These are phyloP conservation scores for Diabrotica undecimpunctata DNA, from an alignment of 1,140 invertebrate species.

Conservation along the genomic window DNA sequence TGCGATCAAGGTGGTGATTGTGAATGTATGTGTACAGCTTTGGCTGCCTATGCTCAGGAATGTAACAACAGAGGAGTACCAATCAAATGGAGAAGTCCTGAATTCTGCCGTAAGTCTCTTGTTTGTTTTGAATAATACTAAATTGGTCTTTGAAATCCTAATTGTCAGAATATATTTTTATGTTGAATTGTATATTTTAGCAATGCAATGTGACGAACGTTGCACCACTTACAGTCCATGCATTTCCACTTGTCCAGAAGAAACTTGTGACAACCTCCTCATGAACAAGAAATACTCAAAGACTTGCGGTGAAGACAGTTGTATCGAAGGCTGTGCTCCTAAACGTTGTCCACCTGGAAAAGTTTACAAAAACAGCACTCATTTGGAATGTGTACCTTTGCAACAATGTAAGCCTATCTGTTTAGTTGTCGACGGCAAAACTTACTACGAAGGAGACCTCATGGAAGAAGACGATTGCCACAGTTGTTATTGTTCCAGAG, in stretches of 20 bases:
- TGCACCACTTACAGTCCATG: constrained; percentile 78
- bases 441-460: constrained; percentile 73
- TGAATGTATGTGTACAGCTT: constrained; percentile 82
- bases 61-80: constrained; percentile 69
- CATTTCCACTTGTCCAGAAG: constrained; percentile 72
- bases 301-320: constrained; percentile 68
- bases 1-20: constrained; percentile 88
- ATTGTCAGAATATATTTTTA: no score
- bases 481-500: constrained; percentile 69
- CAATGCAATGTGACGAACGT: constrained; percentile 80
- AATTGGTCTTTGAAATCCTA: no score
- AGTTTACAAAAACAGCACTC: constrained; percentile 66
- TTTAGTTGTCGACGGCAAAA: constrained; percentile 60
- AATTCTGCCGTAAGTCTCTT: constrained; percentile 70
- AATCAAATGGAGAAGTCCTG: constrained; percentile 76
- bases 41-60: constrained; percentile 80
- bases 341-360: constrained; percentile 68
- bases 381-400: constrained; percentile 69
- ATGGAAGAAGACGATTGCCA: constrained; percentile 73
- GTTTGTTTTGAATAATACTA: background rate
- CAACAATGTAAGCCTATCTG: constrained; percentile 68
- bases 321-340: constrained; percentile 73
- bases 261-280: constrained; percentile 80
- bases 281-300: constrained; percentile 55
- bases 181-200: constrained; percentile 47